Base-by-base conservation (phyloP, 2,888 invertebrate genomes). In the Eurytoma californica region DNA sequence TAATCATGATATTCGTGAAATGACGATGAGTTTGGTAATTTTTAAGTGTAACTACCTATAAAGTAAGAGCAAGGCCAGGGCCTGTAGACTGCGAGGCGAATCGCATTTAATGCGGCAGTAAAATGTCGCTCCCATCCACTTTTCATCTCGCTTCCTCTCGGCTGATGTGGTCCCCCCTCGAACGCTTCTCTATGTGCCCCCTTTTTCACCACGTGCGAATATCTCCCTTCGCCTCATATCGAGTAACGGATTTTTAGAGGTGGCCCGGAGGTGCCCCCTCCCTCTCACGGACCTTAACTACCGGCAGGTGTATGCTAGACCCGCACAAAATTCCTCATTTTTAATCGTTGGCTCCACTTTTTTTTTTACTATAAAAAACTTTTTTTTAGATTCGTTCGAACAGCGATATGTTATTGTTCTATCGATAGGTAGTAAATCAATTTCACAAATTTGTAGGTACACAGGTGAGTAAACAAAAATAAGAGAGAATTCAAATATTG, bases 161-260 rank as follows among this genome's bases (percentile, higher is more conserved):
- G 24, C 24, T 24, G 24, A 30, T 4, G 16, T 14, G 14, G 28
- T 55, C 16, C 9, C 55, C 68, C 53, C 39, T 24, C 16, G 55
- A 49, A 12, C 70, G 20, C 7, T 14, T 30, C 9, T 47, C 58
- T 24, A 20, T 13, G 24, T 55, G 63, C 24, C 66, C 47, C 73
- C 47, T 72, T 30, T 61, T 18, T 7, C 18, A 16, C 18, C 61
- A 20, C 55, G 65, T 57, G 73, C 73, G 20, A 73, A 73, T 73
- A 18, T 18, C 51, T 24, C 30, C 28, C 5, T 28, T 1, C 47
- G n/a, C n/a, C 28, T 7, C 30, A 39, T 63, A 39, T 53, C 49
- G 39, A 66, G 28, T 73, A 73, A 73, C 73, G 73, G 58, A 73
- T 65, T 73, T 73, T 73, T 66, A 14, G 55, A 39, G 39, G 39